phyloP scores from a whole-genome alignment of 2,888 invertebrate genomes.

The Blomia tropicalis region DNA sequence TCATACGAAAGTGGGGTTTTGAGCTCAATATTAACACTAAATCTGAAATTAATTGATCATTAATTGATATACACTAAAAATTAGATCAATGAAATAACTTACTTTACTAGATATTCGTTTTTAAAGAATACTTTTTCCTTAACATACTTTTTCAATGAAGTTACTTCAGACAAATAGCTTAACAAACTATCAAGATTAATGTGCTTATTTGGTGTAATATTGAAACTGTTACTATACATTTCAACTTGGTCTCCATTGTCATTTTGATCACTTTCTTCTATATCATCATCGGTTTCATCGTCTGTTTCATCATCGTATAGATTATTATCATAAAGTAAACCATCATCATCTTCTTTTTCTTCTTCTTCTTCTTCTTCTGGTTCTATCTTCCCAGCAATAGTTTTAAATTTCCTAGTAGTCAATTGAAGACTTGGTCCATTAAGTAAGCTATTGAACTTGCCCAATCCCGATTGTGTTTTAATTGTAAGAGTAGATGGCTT shows the following conservation, averaged over 20 bases:
- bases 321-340: no score
- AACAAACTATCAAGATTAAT: not conserved
- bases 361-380: no score
- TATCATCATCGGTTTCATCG: not conserved
- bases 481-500: not conserved
- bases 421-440: not conserved
- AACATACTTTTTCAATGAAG: not conserved
- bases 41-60: not conserved
- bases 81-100: not conserved
- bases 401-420: not conserved
- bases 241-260: not conserved
- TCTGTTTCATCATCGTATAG: not conserved
- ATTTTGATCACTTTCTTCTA: not conserved
- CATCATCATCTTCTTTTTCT: no score
- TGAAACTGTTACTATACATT: not conserved
- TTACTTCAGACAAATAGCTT: not conserved
- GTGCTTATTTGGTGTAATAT: not conserved
- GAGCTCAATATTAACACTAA: not conserved
- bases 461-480: not conserved
- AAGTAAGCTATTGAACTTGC: not conserved
- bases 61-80: not conserved
- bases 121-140: not conserved
- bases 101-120: not conserved
- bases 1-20: not conserved
- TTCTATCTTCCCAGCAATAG: no score